phyloP scores from a whole-genome alignment of 2,113 vertebrate species.

The Montifringilla adamsi region DNA sequence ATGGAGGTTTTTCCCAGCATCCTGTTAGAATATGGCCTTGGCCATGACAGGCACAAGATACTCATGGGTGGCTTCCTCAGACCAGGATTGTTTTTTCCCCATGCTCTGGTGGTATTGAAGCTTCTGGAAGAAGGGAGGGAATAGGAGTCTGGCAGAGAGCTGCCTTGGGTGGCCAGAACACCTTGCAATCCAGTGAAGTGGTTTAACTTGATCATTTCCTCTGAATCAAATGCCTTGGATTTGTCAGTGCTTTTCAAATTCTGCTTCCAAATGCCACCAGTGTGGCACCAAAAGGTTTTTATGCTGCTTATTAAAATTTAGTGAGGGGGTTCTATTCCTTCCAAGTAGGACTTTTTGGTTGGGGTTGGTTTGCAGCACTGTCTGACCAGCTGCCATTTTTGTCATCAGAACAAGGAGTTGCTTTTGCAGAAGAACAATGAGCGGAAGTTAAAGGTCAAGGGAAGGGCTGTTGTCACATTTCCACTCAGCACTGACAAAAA shows the following conservation, averaged over 20 bases:
- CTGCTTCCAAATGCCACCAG: background rate
- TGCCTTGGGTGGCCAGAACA: background rate
- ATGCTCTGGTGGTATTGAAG: accelerated
- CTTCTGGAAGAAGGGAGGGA: background rate
- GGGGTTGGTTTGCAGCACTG: background rate
- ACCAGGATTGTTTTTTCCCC: accelerated
- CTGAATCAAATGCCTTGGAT: background rate
- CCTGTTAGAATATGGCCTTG: background rate
- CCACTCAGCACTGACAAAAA: slow-evolving; percentile 8
- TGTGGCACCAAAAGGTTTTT: background rate
- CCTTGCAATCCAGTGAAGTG: background rate
- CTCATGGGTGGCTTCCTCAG: background rate
- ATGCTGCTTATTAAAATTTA: background rate
- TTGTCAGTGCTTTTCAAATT: background rate
- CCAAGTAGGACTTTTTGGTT: background rate
- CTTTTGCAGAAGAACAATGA: slow-evolving; percentile 36
- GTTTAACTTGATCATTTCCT: background rate
- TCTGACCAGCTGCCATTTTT: background rate
- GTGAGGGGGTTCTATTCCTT: background rate
- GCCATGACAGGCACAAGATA: background rate
- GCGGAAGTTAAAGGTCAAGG: slow-evolving; percentile 55
- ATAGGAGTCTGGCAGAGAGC: background rate
- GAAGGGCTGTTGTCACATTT: slow-evolving; percentile 21
- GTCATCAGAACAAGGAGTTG: background rate
- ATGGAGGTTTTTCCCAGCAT: background rate